phyloP scores from a whole-genome alignment of 2,113 vertebrate species.

The Saiga tatarica region DNA sequence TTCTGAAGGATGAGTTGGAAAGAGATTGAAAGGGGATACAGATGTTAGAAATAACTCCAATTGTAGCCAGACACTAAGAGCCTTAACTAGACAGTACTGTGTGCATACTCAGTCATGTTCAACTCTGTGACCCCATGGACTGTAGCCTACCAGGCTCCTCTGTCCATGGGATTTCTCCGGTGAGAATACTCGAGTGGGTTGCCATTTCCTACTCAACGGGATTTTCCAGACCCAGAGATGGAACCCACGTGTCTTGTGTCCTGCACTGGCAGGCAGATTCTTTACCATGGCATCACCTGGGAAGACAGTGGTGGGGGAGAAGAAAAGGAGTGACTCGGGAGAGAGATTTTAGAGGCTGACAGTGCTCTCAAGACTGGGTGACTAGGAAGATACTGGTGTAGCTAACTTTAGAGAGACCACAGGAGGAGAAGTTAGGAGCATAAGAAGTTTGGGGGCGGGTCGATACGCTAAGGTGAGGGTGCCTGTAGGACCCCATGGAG shows the following conservation, averaged over 20 bases:
- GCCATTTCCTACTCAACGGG: neutral
- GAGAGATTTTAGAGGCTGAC: neutral
- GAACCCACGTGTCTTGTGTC: rapidly evolving
- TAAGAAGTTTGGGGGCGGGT: neutral
- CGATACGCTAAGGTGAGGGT: neutral
- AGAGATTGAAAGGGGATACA: neutral
- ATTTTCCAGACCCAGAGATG: neutral
- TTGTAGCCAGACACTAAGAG: neutral
- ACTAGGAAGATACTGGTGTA: neutral
- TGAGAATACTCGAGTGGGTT: neutral
- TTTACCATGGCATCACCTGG: neutral
- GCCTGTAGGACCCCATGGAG: neutral
- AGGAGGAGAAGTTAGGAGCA: neutral
- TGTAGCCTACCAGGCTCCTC: neutral
- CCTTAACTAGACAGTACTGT: neutral
- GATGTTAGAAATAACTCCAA: neutral
- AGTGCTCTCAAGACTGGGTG: neutral
- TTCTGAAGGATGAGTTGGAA: neutral
- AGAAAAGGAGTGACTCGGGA: neutral
- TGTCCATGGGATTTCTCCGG: neutral
- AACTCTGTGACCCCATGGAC: neutral
- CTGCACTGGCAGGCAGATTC: neutral
- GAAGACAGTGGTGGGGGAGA: neutral
- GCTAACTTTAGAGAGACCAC: neutral
- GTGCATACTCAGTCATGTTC: neutral